Evolutionary conservation across 1,140 invertebrate genomes (phyloP), one percentile per base, ranked within the genome.

Genomic region (Camponotus pennsylvanicus): DNA sequence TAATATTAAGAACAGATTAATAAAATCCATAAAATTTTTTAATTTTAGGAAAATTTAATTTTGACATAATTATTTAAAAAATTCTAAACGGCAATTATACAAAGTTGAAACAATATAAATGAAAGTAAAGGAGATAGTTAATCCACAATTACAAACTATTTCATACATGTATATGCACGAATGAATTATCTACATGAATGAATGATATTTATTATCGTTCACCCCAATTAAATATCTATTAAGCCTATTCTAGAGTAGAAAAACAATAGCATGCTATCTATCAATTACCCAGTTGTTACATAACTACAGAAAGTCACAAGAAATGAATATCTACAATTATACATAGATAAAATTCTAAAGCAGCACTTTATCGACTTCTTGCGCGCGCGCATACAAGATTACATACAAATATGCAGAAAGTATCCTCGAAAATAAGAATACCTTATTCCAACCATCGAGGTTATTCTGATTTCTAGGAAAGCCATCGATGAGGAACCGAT

Each of bases 381-480:
- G 49, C 49, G 49, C 0, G 9, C 45, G 45, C 1, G 32, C 18
- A 2, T 27, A 27, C 55, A 18, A 2, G 27, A 32, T 13, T 13
- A 34, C 8, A 18, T 9, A 45, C 9, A 13, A 13, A 37, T n/a
- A 71, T 32, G 45, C 66, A 18, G 34, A 7, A 7, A 70, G 13
- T 1, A 18, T 37, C 15, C 40, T 27, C 40, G 59, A 15, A 0
- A 0, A 42, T 1, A 13, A 15, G 59, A 3, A 11, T 88, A 95
- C 95, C 91, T 91, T 84, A 55, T 97, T 97, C 99, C 99, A 99
- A 2, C 99, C 99, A 84, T 99, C 97, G 71, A 99, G 95, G 95
- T 99, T 99, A 94, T 99, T 97, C 93, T 99, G 96, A 95, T 99
- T 99, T 37, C 99, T 96, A 40, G 99, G 99, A 94, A 99, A 99